Base-by-base conservation (phyloP, 2,113 vertebrate species). In the Actenoides lindsayi region DNA sequence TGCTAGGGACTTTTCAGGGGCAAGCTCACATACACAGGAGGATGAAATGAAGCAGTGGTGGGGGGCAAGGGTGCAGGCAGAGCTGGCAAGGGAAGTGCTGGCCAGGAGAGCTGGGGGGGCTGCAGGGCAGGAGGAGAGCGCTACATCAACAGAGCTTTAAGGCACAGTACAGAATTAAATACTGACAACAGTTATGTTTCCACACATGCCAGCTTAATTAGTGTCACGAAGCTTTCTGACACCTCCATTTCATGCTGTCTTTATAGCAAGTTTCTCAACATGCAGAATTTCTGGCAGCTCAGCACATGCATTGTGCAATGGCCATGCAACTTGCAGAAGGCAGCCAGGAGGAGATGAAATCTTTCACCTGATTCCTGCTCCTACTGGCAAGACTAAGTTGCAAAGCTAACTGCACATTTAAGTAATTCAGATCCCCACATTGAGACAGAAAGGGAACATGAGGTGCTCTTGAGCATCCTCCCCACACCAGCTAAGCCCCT, bases 241-340 rank as follows among this genome's bases (percentile, higher is more conserved):
- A 95, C 94, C 92, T 96, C 95, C 94, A 95, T 94, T 93, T 96
- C 94, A 92, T 6, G 41, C 92, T 87, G 77, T 79, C 91, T 96
- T 83, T 93, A 85, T 51, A 96, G 70, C 44, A 83, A 91, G 62
- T 71, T 93, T 86, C 91, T 67, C 82, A 79, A 91, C 64, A 51
- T 0, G 4, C 57, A 91, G 77, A 54, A 80, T 96, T 95, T 83
- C 80, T 95, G 82, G 89, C 86, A 94, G 95, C 77, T 85, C 74
- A 79, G 76, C 79, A 79, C 92, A 75, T 42, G 69, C 16, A 41
- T 76, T 59, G 14, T 64, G 69, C 78, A 93, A 63, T 6, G 16
- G 77, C 79, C 57, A 28, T 17, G 35, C 31, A 54, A 70, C 87
- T 81, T 62, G 30, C n/a, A 39, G 78, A 64, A 73, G 14, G 41